Evolutionary conservation across 2,888 invertebrate species (phyloP).

Genomic region (Altica lythri): DNA sequence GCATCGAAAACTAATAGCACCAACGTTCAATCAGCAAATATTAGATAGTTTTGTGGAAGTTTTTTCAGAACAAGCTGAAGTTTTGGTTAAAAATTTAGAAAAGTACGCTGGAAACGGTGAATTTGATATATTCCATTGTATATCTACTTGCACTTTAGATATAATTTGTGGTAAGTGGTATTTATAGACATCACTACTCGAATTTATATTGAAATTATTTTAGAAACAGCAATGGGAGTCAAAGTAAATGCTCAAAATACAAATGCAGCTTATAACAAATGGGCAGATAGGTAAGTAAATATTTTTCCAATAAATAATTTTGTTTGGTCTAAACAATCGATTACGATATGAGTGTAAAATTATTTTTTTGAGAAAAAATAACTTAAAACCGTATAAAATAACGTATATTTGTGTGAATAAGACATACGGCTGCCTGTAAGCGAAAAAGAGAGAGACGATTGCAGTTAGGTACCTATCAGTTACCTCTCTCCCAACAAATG

Average conservation of each 20-base stretch:
- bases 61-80: constrained; percentile 65
- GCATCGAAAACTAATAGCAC: constrained; percentile 65
- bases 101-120: constrained; percentile 53
- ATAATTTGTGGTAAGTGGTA: constrained; percentile 63
- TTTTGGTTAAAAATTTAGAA: constrained; percentile 58
- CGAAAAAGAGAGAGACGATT: too few relatives aligned
- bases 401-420: too few relatives aligned
- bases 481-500: too few relatives aligned
- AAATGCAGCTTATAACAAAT: constrained; percentile 60
- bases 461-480: too few relatives aligned
- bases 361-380: too few relatives aligned
- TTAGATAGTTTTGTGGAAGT: constrained; percentile 65
- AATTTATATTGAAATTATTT: constrained; percentile 14
- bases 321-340: too few relatives aligned
- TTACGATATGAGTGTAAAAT: too few relatives aligned
- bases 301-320: too few relatives aligned
- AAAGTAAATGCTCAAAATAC: constrained; percentile 64
- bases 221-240: constrained; percentile 76
- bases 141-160: constrained; percentile 65
- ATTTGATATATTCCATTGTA: constrained; percentile 62
- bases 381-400: too few relatives aligned
- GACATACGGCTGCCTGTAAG: too few relatives aligned
- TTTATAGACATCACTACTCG: background rate
- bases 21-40: constrained; percentile 68
- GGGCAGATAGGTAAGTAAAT: constrained; percentile 40